A percentile compares a stretch with the other conserved stretches of the same genome.
These are phyloP conservation scores for Bradypus variegatus DNA, from an alignment of 2,797 vertebrate species.

Conservation along the genomic window DNA sequence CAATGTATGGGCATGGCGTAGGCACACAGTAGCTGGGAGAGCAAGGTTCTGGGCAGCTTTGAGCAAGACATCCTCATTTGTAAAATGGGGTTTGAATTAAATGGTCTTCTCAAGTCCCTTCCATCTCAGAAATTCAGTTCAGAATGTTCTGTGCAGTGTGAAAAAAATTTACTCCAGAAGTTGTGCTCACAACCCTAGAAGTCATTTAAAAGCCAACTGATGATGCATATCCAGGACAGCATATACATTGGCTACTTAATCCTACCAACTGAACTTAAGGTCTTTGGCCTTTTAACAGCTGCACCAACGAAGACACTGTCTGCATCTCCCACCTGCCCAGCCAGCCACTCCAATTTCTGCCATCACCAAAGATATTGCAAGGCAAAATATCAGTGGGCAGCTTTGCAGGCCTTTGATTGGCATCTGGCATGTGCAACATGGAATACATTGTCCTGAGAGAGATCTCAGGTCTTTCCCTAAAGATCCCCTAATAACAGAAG, in stretches of 20 bases:
- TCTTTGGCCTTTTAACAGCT: too few species aligned
- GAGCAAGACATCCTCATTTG: neutral
- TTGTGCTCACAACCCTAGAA: neutral
- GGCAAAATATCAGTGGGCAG: neutral
- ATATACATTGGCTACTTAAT: neutral
- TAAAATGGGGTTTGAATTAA: neutral
- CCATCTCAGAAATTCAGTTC: neutral
- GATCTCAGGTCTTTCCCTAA: neutral
- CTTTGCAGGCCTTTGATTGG: neutral
- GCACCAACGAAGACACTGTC: neutral
- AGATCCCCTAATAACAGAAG: neutral
- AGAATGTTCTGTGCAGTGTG: neutral
- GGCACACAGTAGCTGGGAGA: neutral
- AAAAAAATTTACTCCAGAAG: neutral
- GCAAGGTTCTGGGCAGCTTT: neutral
- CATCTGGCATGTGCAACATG: neutral
- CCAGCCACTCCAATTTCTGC: neutral
- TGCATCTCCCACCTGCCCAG: neutral
- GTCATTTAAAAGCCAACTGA: neutral
- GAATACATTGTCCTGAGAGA: neutral
- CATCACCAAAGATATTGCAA: neutral
- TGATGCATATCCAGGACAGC: neutral
- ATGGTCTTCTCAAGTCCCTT: neutral
- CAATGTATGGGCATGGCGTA: rapidly evolving
- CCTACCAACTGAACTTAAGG: neutral